A percentile compares a stretch with the other conserved stretches of the same genome.
Conservation (phyloP, 2,113 vertebrate species). For the Natator depressus region DNA sequence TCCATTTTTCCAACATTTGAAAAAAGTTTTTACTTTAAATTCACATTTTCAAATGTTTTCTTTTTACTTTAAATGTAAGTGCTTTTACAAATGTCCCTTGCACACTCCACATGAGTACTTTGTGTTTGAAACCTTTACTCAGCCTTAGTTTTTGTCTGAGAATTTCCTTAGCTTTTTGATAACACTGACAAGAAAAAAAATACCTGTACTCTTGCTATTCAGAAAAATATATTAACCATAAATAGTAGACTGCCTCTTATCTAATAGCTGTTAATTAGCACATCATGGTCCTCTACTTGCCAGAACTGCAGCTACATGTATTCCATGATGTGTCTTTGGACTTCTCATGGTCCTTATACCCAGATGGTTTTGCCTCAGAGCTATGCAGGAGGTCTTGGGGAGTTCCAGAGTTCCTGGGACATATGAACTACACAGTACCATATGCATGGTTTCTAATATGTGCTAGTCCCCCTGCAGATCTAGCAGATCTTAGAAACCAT, state of each 20-base stretch:
- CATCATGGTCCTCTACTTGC: background rate
- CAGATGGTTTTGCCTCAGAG: background rate
- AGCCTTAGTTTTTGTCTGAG: background rate
- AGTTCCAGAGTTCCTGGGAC: background rate
- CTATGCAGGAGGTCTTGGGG: background rate
- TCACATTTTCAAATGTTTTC: background rate
- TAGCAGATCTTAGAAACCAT: background rate
- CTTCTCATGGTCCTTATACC: background rate
- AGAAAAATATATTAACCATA: background rate
- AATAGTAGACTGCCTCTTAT: background rate
- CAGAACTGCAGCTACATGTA: background rate
- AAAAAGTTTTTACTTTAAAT: background rate
- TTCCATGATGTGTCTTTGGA: background rate
- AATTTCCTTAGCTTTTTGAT: background rate
- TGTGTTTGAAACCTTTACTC: slow-evolving; percentile 6
- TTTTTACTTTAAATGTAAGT: background rate
- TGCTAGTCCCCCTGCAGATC: background rate
- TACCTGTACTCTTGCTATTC: background rate
- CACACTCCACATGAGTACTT: background rate
- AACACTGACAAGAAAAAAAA: background rate
- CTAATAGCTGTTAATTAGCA: background rate
- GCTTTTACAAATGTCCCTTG: background rate
- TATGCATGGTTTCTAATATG: background rate
- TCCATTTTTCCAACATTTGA: background rate
- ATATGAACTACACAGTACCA: background rate